Evolutionary conservation across 2,797 vertebrate species (phyloP).

Genomic region (Periparus ater): DNA sequence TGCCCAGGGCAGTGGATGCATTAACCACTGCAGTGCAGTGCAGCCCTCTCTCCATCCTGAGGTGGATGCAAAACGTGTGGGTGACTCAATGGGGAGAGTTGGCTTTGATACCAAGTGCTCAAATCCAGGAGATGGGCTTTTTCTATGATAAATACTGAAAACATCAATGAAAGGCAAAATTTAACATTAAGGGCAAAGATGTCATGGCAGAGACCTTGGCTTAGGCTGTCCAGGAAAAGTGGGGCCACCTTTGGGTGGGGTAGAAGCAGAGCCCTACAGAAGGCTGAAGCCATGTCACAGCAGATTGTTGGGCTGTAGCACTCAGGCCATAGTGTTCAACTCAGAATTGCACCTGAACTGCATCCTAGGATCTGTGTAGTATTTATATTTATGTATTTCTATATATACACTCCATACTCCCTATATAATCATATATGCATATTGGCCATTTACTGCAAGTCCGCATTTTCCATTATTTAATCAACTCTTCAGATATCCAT

Average conservation of each 20-base stretch:
- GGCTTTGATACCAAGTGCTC: background rate
- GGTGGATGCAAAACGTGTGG: background rate
- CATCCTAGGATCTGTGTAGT: background rate
- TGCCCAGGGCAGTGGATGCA: background rate
- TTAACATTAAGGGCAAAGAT: background rate
- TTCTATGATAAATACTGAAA: background rate
- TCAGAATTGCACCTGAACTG: background rate
- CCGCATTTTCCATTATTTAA: background rate
- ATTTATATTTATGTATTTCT: background rate
- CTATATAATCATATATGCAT: background rate
- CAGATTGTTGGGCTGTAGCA: background rate
- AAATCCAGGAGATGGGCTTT: background rate
- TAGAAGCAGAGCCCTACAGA: background rate
- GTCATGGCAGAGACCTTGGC: background rate
- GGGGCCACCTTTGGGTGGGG: background rate
- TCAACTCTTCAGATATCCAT: background rate
- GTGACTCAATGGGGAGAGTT: background rate
- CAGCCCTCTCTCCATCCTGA: background rate
- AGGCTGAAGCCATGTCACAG: background rate
- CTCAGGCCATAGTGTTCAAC: background rate
- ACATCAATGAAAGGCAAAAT: background rate
- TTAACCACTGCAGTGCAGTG: background rate
- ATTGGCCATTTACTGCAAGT: background rate
- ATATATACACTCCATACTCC: background rate
- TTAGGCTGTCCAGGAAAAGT: background rate